Evolutionary conservation across 1,140 invertebrate genomes (phyloP).

Genomic region (Venturia canescens): DNA sequence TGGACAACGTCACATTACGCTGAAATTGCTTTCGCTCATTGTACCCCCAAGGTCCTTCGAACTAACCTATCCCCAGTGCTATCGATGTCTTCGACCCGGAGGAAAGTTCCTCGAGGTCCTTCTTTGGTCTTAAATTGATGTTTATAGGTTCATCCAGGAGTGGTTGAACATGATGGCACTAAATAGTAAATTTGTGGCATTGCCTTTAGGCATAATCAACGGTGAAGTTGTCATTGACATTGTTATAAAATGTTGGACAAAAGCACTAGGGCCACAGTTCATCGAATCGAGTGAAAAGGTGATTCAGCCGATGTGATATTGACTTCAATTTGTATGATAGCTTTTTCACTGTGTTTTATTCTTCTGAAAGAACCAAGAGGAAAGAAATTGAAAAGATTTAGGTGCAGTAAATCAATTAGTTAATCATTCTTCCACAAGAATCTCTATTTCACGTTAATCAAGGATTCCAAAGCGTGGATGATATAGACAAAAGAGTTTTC

Average conservation of each 20-base stretch:
- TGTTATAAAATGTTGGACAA: too few species aligned
- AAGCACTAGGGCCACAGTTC: too few species aligned
- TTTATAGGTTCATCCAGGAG: background rate
- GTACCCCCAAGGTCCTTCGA: slow-evolving; percentile 54
- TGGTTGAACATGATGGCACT: background rate
- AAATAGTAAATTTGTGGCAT: background rate
- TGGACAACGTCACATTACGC: slow-evolving; percentile 70
- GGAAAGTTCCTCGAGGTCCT: too few species aligned
- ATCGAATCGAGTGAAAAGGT: too few species aligned
- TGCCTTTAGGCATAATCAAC: background rate
- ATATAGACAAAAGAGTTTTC: slow-evolving; percentile 18
- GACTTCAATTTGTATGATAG: too few species aligned
- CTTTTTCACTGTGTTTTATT: too few species aligned
- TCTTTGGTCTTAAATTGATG: background rate
- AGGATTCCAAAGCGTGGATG: background rate
- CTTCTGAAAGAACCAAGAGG: too few species aligned
- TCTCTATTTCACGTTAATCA: background rate
- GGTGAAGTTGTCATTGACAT: too few species aligned
- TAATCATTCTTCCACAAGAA: background rate
- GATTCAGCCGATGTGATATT: too few species aligned
- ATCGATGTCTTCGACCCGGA: background rate
- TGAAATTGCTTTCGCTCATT: slow-evolving; percentile 65
- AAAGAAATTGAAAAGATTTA: too few species aligned
- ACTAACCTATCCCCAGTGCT: slow-evolving; percentile 4
- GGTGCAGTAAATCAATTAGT: background rate